Evolutionary conservation across 2,888 invertebrate genomes (phyloP), one percentile per base, ranked within the genome.

Genomic region (Neelides folsomi): DNA sequence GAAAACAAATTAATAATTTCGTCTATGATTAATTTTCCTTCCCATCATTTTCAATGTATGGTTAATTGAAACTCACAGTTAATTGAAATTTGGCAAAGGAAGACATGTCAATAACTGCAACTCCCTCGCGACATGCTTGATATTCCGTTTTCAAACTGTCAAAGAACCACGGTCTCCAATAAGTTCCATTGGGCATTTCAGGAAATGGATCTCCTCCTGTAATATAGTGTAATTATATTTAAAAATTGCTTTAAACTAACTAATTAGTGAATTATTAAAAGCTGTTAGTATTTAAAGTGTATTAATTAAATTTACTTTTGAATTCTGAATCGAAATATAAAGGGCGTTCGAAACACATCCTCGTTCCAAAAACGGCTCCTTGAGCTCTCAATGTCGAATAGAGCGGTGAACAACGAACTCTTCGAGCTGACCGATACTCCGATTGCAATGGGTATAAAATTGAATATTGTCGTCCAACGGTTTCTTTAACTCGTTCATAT

Each of bases 21-120:
- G n/a, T n/a, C n/a, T n/a, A n/a, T n/a, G n/a, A n/a, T n/a, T n/a
- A n/a, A n/a, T n/a, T n/a, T n/a, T n/a, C n/a, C n/a, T n/a, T n/a
- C n/a, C n/a, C n/a, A n/a, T n/a, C n/a, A n/a, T n/a, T n/a, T n/a
- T n/a, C n/a, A n/a, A n/a, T n/a, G n/a, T n/a, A n/a, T n/a, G n/a
- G n/a, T n/a, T n/a, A 35, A 13, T 20, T 15, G 37, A 20, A 15
- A 66, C 68, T 68, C 70, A 82, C 82, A 71, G 77, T 78, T 47
- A 84, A 76, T 71, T 82, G 79, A 64, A 82, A 80, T 71, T 85
- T 85, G 10, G 81, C 79, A 71, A 83, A 83, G 4, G 82, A 82
- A 39, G 82, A 82, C 80, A 84, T 82, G 66, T 85, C 84, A 58
- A 84, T 81, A 49, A 85, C 75, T 48, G 82, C 82, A 41, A 84